Evolutionary conservation across 2,113 vertebrate species (phyloP), one percentile per base, ranked within the genome.

Genomic region (Pelmatolapia mariae): DNA sequence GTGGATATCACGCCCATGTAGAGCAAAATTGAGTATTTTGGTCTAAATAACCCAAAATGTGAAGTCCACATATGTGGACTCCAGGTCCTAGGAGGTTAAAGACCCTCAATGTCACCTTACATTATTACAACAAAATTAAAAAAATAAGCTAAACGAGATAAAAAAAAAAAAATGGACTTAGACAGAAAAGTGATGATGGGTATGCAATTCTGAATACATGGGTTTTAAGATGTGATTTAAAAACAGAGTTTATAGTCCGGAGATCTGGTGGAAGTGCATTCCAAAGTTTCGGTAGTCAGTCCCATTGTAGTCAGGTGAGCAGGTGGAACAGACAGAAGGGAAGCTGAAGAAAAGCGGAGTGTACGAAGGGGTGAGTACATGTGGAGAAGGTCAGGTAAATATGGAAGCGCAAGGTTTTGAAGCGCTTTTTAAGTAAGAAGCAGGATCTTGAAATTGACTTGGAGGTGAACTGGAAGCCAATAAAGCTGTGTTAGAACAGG

Each of bases 1-100:
- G 53, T 54, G n/a, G n/a, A 54, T 24, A 54, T 24, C 53, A 24
- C 0, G 0, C 53, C 53, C 53, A 13, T 24, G 53, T 24, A 56
- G 22, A 24, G 53, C 53, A 56, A 56, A 56, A 56, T 56, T 24
- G 1, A 56, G 11, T 24, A 56, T 24, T 7, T 56, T 56, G 0
- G 6, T 24, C 22, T 56, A 56, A 24, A 24, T 56, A 24, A 54
- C 53, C 53, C 6, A 7, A 12, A 54, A 54, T 54, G 53, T 54
- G n/a, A 54, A 0, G 6, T 54, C 53, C 53, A 54, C 1, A 24
- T 24, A 54, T 54, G n/a, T 54, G 53, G 53, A 54, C 0, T 3
- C 2, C 54, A 56, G 22, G 12, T 26, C 53, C 22, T 26, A 26
- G 54, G 1, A 56, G 22, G 53, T 24, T 56, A 59, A 59, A 59